Evolutionary conservation across 2,797 vertebrate genomes (phyloP).

Genomic region (Prunella strophiata): DNA sequence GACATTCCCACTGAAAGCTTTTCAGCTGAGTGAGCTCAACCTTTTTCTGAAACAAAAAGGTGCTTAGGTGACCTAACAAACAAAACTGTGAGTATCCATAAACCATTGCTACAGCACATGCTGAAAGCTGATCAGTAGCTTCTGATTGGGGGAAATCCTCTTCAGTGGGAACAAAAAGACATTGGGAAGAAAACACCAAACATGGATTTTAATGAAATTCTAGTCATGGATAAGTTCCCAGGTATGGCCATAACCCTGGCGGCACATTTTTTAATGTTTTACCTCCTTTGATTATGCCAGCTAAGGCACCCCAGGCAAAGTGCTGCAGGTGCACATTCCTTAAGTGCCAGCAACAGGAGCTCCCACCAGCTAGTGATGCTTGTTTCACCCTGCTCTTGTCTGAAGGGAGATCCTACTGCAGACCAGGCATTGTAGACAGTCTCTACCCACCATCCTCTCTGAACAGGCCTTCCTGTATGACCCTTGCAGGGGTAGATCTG

Average conservation of each 20-base stretch:
- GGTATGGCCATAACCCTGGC: background rate
- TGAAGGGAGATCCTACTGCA: background rate
- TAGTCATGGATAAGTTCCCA: background rate
- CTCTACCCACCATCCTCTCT: background rate
- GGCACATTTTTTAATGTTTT: background rate
- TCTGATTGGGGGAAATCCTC: background rate
- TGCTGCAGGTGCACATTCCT: background rate
- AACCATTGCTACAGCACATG: background rate
- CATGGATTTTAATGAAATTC: background rate
- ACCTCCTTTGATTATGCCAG: background rate
- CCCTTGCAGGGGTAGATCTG: background rate
- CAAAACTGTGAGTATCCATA: background rate
- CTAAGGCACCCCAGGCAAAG: background rate
- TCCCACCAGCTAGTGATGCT: background rate
- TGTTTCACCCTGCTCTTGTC: background rate
- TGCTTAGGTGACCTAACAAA: background rate
- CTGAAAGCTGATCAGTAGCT: background rate
- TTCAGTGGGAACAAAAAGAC: background rate
- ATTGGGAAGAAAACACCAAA: rapidly evolving
- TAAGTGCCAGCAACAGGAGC: rapidly evolving
- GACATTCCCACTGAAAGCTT: background rate
- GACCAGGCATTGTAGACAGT: background rate
- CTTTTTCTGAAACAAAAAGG: background rate
- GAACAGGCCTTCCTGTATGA: background rate
- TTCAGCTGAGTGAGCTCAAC: background rate